Base-by-base conservation (phyloP, 2,888 invertebrate species). In the Mesorhabditis belari region DNA sequence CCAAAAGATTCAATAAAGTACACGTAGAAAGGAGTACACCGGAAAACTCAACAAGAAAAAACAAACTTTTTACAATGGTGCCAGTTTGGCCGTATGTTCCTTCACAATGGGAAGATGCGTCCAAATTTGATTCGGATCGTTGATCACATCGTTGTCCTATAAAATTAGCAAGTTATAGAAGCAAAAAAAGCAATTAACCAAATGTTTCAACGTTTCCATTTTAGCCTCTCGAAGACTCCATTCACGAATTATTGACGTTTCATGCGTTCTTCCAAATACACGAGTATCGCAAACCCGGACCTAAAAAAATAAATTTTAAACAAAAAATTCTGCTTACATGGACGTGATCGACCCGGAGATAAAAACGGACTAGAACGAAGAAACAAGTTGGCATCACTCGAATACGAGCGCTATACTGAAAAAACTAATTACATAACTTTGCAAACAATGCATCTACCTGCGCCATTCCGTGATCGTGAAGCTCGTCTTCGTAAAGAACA, bases 401-500 rank as follows among this genome's bases (percentile, higher is more conserved):
- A 44, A 85, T 60, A 21, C 73, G 63, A 5, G 72, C 73, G n/a
- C 68, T 64, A 56, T 98, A 90, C 88, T 95, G 93, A 0, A 92
- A 91, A 67, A 88, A 26, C 3, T 89, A 74, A 4, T 0, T 25
- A 12, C 28, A 50, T 21, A 29, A 6, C 5, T 19, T 19, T 21
- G n/a, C 3, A 50, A 19, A 44, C 12, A 19, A 25, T 19, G n/a
- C 57, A 62, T 49, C 24, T n/a, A 71, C 69, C 57, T 89, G 88
- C 2, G 96, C 91, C 60, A 91, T 88, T 19, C 98, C 98, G 85
- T 98, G 91, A 83, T 98, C 98, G 81, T 95, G 95, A 54, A 98
- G 84, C 83, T 98, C 98, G 85, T 99, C 98, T 84, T 99, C 98
- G 85, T 90, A 99, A 44, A 98, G 84, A 61, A 90, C 89, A 29